Base-by-base conservation (phyloP, 2,113 vertebrate species). In the Gasterosteus aculeatus region DNA sequence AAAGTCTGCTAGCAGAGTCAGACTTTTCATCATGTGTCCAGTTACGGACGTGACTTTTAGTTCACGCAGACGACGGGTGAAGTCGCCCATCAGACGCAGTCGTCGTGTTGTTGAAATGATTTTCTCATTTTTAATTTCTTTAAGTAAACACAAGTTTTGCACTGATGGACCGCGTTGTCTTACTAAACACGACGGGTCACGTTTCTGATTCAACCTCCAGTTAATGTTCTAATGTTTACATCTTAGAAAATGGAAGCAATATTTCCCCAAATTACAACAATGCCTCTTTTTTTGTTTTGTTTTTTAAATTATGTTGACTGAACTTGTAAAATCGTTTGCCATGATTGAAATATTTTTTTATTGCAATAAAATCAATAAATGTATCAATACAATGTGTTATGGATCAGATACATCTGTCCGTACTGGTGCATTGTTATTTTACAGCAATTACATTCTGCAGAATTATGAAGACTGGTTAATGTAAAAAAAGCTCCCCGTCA, bases 131-230 rank as follows among this genome's bases (percentile, higher is more conserved):
- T 10, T 60, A 14, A 19, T 71, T 82, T 18, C 60, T 33, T 66
- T 72, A 29, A 19, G 4, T 71, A 29, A 59, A 10, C 29, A 61
- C 53, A 80, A 73, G 22, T 65, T 90, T 87, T 90, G 87, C 88
- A 89, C 91, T 91, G 82, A 86, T 75, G 69, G 81, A 74, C 85
- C 83, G 22, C 59, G 10, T 78, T 88, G 82, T 87, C 78, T 92
- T 88, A 84, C 84, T 88, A 84, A 85, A 81, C 80, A 35, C 2
- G 46, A 78, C 49, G 62, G 69, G 65, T 71, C 67, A 15, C 3
- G 61, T 74, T 81, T 80, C 54, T 56, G 74, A 80, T 79, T 49
- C 4, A 11, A 53, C 69, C 53, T 61, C 68, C 41, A 42, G 84
- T 59, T 72, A 61, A 83, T 47, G 60, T 58, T 79, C 44, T 62